Conservation (phyloP, 2,888 invertebrate species). For the Timema cristinae region DNA sequence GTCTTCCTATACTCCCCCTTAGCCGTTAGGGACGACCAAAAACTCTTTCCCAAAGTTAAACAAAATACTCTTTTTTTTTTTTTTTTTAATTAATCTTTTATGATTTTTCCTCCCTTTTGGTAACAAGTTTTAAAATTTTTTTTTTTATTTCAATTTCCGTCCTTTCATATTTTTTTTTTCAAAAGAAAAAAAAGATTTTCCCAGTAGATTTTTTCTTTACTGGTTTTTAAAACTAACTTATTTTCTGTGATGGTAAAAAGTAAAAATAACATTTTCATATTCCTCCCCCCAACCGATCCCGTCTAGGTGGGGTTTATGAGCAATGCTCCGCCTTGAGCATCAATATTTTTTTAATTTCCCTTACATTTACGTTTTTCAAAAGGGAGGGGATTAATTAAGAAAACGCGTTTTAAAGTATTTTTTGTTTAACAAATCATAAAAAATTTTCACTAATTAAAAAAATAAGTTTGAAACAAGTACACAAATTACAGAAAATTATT, state of each 20-base stretch:
- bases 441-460: too few relatives aligned
- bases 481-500: too few relatives aligned
- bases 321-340: too few relatives aligned
- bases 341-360: too few relatives aligned
- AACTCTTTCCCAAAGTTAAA: slow-evolving; percentile 22
- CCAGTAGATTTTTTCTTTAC: slow-evolving; percentile 20
- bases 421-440: too few relatives aligned
- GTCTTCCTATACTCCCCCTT: slow-evolving; percentile 11
- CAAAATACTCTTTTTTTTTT: slow-evolving; percentile 19
- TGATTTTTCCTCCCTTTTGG: slow-evolving; percentile 20
- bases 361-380: too few relatives aligned
- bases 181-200: slow-evolving; percentile 24
- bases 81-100: slow-evolving; percentile 23
- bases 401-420: too few relatives aligned
- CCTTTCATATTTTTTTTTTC: slow-evolving; percentile 19
- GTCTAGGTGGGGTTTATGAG: too few relatives aligned
- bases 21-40: slow-evolving; percentile 9
- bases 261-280: slow-evolving; percentile 12
- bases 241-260: slow-evolving; percentile 1
- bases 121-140: slow-evolving; percentile 16
- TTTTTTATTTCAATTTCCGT: slow-evolving; percentile 14
- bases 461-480: too few relatives aligned
- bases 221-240: slow-evolving; percentile 7
- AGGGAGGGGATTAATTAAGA: too few relatives aligned
- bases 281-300: too few relatives aligned